Conservation (phyloP, 2,113 vertebrate genomes). For the Xiphophorus couchianus region DNA sequence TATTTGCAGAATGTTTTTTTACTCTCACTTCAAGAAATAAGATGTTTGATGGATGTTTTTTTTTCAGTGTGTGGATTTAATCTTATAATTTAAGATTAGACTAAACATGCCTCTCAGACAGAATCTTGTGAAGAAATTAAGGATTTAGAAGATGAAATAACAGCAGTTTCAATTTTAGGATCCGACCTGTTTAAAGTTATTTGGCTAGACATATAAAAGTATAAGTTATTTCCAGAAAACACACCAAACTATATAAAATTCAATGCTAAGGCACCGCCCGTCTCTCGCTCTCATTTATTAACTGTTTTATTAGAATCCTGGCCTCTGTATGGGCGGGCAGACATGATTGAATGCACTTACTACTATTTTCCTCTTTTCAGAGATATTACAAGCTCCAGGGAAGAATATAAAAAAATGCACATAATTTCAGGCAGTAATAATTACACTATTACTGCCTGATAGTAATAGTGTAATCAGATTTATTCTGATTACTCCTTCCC, state of each 20-base stretch:
- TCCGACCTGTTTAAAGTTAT: neutral
- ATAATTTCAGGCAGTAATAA: neutral
- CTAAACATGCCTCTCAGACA: neutral
- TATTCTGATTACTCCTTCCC: neutral
- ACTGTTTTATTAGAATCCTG: neutral
- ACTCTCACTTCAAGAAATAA: too few species aligned
- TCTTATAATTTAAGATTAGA: neutral
- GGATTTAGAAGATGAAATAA: neutral
- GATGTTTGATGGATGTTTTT: too few species aligned
- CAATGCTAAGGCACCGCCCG: neutral
- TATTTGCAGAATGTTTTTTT: neutral
- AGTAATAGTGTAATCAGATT: neutral
- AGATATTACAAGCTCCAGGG: neutral
- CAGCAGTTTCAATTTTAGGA: neutral
- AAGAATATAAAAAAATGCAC: too few species aligned
- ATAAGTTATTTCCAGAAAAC: neutral
- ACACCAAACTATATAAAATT: neutral
- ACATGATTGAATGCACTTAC: neutral
- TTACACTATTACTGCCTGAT: neutral
- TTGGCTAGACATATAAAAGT: neutral
- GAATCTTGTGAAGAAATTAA: neutral
- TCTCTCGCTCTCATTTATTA: neutral
- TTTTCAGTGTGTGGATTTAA: neutral
- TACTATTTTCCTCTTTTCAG: neutral
- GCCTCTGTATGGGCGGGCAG: neutral